Percentiles rank a stretch among this genome's conserved stretches.
These are phyloP conservation scores for Tridacna gigas DNA, from an alignment of 2,888 invertebrate genomes.

Conservation along the genomic window DNA sequence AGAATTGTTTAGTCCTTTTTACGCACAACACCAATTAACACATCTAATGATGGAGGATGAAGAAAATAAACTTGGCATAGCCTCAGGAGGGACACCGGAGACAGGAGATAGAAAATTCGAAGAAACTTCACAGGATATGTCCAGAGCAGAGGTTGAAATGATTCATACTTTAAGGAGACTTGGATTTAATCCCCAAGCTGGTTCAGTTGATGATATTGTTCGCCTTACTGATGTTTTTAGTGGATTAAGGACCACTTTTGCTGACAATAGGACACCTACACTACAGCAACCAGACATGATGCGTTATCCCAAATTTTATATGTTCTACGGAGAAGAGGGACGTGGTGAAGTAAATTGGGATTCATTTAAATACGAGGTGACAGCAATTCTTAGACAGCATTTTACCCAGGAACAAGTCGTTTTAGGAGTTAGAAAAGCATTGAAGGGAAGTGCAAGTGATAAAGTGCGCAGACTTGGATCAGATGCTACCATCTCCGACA, in stretches of 20 bases:
- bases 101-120: no score
- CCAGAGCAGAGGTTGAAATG: no score
- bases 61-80: no score
- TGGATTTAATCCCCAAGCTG: background rate
- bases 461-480: constrained; percentile 15
- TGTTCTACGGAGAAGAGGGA: constrained; percentile 23
- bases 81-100: no score
- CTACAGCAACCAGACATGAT: background rate
- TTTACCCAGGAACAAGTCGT: background rate
- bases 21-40: no score
- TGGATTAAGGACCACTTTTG: background rate
- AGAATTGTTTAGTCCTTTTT: no score
- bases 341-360: constrained; percentile 21
- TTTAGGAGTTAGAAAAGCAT: constrained; percentile 7
- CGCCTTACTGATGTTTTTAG: background rate
- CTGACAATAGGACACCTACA: background rate
- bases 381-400: background rate
- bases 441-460: constrained; percentile 21
- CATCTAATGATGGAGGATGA: no score
- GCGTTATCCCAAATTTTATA: constrained; percentile 9
- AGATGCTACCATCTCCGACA: background rate
- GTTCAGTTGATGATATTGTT: background rate
- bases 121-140: no score
- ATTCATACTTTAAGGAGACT: background rate
- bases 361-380: constrained; percentile 16